Percentiles rank a stretch among this genome's conserved stretches.
phyloP scores from a whole-genome alignment of 2,888 invertebrate species.

The Melanostoma scalare region DNA sequence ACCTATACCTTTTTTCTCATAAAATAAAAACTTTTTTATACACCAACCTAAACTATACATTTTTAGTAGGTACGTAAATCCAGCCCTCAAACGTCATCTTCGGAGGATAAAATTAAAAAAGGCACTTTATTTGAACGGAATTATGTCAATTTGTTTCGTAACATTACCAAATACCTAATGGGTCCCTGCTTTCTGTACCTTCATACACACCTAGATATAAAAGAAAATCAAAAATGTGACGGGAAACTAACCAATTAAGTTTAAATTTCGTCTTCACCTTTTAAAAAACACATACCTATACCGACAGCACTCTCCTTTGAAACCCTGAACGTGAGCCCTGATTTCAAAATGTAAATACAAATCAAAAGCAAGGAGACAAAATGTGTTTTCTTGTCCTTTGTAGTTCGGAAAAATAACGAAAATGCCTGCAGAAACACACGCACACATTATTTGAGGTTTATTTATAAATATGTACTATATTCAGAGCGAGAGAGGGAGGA shows the following conservation, averaged over 20 bases:
- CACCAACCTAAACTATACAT: too few species aligned
- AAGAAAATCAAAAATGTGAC: constrained; percentile 23
- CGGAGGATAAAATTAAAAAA: too few species aligned
- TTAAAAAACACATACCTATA: constrained; percentile 39
- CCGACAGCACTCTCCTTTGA: constrained; percentile 7
- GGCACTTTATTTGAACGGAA: constrained; percentile 4
- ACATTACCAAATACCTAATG: constrained; percentile 1
- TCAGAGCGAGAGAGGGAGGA: constrained; percentile 30
- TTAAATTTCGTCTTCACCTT: constrained; percentile 55
- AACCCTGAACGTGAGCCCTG: constrained; percentile 4
- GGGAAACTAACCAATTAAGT: constrained; percentile 52
- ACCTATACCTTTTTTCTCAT: too few species aligned
- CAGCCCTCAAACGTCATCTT: too few species aligned
- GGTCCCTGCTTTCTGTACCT: too few species aligned
- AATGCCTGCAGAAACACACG: constrained; percentile 28
- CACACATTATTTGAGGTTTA: constrained; percentile 26
- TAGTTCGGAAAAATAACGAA: constrained; percentile 32
- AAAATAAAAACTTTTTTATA: too few species aligned
- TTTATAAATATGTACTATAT: constrained; percentile 23
- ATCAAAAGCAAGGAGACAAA: constrained; percentile 55
- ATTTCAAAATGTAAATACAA: constrained; percentile 35
- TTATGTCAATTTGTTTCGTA: constrained; percentile 35
- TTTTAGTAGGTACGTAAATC: too few species aligned
- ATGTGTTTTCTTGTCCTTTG: constrained; percentile 43
- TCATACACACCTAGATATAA: not conserved